These are phyloP conservation scores for Tapera naevia DNA, from an alignment of 2,797 vertebrate genomes.

Conservation along the genomic window DNA sequence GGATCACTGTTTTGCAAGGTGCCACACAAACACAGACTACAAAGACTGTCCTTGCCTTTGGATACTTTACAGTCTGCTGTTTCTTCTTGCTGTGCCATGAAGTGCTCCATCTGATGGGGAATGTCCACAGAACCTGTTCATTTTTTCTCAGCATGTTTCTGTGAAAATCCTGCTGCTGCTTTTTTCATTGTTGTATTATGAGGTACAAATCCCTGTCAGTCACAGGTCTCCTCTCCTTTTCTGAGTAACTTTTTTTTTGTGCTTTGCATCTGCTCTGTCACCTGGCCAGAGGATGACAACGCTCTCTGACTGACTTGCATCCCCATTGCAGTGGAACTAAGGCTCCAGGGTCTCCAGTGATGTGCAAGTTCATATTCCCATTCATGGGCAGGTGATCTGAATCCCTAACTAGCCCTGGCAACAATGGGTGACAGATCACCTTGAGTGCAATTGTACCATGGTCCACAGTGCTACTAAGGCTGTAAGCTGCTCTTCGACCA, in stretches of 20 bases:
- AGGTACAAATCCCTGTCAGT: neutral
- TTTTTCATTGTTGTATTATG: neutral
- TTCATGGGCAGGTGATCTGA: neutral
- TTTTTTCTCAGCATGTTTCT: neutral
- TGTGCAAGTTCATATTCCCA: neutral
- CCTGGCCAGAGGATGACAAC: neutral
- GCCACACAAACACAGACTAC: neutral
- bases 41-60: neutral
- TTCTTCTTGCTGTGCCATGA: neutral
- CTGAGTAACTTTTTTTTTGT: neutral
- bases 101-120: neutral
- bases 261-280: neutral
- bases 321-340: neutral
- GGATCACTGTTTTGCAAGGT: neutral
- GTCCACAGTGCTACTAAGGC: neutral
- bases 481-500: neutral
- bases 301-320: neutral
- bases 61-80: neutral
- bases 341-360: neutral
- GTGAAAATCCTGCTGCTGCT: neutral
- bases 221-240: neutral
- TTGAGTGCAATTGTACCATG: neutral
- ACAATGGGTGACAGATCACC: neutral
- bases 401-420: neutral
- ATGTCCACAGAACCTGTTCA: neutral